These are phyloP conservation scores for Tetrapedia diversipes DNA, from an alignment of 2,888 invertebrate genomes.

Conservation along the genomic window DNA sequence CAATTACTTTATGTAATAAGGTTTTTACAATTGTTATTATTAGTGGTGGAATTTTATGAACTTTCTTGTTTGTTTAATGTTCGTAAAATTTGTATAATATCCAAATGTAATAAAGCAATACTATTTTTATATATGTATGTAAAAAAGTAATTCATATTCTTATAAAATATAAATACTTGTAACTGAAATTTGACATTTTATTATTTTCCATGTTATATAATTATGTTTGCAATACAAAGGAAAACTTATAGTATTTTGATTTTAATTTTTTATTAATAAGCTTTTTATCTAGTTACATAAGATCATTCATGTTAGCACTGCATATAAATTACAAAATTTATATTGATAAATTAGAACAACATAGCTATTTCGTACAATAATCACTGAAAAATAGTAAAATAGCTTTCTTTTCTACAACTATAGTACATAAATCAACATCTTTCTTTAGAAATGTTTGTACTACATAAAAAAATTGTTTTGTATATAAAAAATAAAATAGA, in stretches of 20 bases:
- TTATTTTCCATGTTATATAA: background rate
- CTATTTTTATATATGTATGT: constrained; percentile 75
- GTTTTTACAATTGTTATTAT: constrained; percentile 57
- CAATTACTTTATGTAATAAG: constrained; percentile 48
- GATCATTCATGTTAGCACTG: constrained; percentile 52
- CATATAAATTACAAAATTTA: constrained; percentile 41
- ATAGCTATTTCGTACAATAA: constrained; percentile 3
- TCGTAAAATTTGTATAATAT: constrained; percentile 68
- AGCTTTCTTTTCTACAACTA: constrained; percentile 10
- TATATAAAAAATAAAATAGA: constrained; percentile 5
- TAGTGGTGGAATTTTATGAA: constrained; percentile 53
- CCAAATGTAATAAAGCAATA: constrained; percentile 69
- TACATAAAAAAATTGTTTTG: background rate
- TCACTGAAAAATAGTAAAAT: constrained; percentile 13
- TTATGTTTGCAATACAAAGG: background rate
- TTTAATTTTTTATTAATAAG: constrained; percentile 71
- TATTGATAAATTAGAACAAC: constrained; percentile 30
- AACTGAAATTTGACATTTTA: constrained; percentile 43
- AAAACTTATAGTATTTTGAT: constrained; percentile 5
- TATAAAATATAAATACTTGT: constrained; percentile 61
- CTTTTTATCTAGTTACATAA: constrained; percentile 67
- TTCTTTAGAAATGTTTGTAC: background rate
- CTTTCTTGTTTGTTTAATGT: constrained; percentile 51
- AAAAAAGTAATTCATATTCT: constrained; percentile 65
- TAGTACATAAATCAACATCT: constrained; percentile 7